Conservation (phyloP, 2,888 invertebrate genomes). For the Xestia c-nigrum region DNA sequence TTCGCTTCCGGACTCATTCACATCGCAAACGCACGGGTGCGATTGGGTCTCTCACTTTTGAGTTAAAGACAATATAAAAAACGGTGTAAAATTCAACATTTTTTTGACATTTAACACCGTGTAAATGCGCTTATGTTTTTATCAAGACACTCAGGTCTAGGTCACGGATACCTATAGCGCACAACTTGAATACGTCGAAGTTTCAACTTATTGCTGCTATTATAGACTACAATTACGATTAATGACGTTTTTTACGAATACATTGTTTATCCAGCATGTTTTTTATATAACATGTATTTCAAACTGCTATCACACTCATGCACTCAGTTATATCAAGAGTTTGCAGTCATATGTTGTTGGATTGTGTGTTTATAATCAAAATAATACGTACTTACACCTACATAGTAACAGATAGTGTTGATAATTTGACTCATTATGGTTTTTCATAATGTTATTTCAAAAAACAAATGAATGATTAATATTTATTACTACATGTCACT, state of each 20-base stretch:
- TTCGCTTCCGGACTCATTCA: too few relatives aligned
- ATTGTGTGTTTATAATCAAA: slow-evolving; percentile 25
- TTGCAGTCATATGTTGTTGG: slow-evolving; percentile 4
- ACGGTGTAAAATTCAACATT: neutral
- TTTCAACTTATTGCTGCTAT: neutral
- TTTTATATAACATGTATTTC: neutral
- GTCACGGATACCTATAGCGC: neutral
- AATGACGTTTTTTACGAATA: slow-evolving; percentile 1
- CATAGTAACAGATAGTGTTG: slow-evolving; percentile 1
- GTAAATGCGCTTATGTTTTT: neutral
- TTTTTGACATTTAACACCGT: neutral
- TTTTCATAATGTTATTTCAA: slow-evolving; percentile 25
- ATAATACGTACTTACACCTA: slow-evolving; percentile 1
- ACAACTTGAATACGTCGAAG: neutral
- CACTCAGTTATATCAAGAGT: slow-evolving; percentile 10
- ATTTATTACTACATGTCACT: neutral
- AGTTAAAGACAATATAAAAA: too few relatives aligned
- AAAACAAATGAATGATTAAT: slow-evolving; percentile 1
- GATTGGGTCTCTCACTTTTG: too few relatives aligned
- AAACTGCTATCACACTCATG: slow-evolving; percentile 6
- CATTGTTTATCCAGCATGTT: neutral
- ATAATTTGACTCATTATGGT: slow-evolving; percentile 20
- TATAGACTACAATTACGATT: neutral
- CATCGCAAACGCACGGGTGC: too few relatives aligned
- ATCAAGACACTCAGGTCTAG: neutral